Conservation (phyloP, 2,113 vertebrate genomes). For the Myotis yumanensis region DNA sequence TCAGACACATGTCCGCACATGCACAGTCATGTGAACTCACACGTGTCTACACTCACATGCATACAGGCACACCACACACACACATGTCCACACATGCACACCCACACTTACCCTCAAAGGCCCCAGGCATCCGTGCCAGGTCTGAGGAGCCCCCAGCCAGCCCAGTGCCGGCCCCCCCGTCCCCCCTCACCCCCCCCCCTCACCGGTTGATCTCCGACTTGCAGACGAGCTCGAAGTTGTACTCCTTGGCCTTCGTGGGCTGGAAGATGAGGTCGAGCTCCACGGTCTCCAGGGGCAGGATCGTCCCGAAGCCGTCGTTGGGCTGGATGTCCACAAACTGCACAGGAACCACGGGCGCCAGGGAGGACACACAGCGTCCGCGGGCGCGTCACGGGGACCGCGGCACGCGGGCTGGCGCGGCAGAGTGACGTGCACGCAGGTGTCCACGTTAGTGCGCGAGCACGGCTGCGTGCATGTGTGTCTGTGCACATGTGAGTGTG, state of each 20-base stretch:
- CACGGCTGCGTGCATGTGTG: accelerated
- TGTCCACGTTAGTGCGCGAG: not conserved
- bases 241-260: constrained; percentile 86
- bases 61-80: too few relatives aligned
- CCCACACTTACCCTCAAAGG: not conserved
- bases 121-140: not conserved
- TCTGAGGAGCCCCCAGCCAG: not conserved
- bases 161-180: too few relatives aligned
- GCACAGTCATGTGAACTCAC: not conserved
- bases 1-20: too few relatives aligned
- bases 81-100: not conserved
- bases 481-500: accelerated
- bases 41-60: too few relatives aligned
- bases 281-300: constrained; percentile 92
- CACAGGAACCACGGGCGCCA: not conserved
- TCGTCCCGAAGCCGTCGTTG: constrained; percentile 90
- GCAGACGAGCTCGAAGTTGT: constrained; percentile 91
- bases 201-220: constrained; percentile 92
- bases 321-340: constrained; percentile 94
- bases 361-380: accelerated
- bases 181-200: not conserved
- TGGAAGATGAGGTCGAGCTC: constrained; percentile 91
- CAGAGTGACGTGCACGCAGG: accelerated
- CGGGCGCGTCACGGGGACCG: accelerated
- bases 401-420: accelerated